These are phyloP conservation scores for Microtus montanus DNA, from an alignment of 2,113 vertebrate species.

Conservation along the genomic window DNA sequence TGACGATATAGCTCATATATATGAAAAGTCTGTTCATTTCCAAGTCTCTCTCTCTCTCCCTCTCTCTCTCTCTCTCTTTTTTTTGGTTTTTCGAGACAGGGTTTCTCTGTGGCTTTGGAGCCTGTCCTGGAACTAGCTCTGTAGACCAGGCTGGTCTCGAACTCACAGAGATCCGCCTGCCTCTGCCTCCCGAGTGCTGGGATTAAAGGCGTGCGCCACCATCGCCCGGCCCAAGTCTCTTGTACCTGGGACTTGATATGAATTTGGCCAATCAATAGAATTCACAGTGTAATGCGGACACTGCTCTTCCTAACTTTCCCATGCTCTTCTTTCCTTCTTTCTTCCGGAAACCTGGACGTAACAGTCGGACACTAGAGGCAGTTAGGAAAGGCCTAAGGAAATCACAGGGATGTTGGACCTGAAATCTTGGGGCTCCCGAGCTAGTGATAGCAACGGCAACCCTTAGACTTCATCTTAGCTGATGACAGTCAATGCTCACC, in stretches of 20 bases:
- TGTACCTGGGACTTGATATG: not conserved
- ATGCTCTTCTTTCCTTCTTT: not conserved
- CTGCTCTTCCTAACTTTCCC: conserved; percentile 20
- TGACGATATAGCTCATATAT: not conserved
- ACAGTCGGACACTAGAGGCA: not conserved
- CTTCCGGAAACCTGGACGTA: not conserved
- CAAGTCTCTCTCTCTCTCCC: not conserved
- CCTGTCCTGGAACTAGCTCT: no score
- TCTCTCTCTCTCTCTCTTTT: no score
- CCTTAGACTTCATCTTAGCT: not conserved
- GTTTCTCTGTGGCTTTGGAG: no score
- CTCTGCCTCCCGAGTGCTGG: no score
- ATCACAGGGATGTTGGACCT: not conserved
- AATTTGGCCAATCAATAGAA: not conserved
- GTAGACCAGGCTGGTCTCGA: no score
- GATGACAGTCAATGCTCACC: not conserved
- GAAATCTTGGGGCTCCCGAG: not conserved
- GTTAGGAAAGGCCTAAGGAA: conserved; percentile 11
- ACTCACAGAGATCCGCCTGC: no score
- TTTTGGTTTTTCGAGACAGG: no score
- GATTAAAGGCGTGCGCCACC: no score
- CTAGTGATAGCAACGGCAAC: not conserved
- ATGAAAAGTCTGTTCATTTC: not conserved
- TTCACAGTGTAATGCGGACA: not conserved
- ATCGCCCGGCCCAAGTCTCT: not conserved